Conservation (phyloP, 2,797 vertebrate species). For the Anisognathus igniventris region DNA sequence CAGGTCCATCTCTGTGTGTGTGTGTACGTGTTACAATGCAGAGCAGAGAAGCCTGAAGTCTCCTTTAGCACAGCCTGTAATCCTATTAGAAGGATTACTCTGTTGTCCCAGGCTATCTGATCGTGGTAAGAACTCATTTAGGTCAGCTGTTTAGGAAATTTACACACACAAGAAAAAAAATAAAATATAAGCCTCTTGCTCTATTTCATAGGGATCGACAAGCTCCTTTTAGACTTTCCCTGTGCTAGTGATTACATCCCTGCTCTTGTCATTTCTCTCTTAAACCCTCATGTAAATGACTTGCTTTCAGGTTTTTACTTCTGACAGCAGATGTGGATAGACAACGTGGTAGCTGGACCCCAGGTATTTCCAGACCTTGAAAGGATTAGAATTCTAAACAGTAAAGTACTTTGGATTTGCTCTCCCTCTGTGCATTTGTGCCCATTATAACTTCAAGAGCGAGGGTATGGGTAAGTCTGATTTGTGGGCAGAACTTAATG, state of each 20-base stretch:
- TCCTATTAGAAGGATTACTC: conserved; percentile 76
- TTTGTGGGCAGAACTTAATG: conserved; percentile 48
- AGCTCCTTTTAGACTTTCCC: conserved; percentile 33
- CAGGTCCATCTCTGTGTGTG: background rate
- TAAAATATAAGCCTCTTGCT: conserved; percentile 50
- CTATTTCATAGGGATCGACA: conserved; percentile 36
- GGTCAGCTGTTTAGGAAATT: conserved; percentile 70
- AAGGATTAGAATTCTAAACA: conserved; percentile 52
- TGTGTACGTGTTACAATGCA: background rate
- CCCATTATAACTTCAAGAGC: background rate
- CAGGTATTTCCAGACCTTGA: conserved; percentile 35
- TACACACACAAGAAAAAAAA: conserved; percentile 51
- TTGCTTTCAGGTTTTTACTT: conserved; percentile 27
- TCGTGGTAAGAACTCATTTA: conserved; percentile 70
- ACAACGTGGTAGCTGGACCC: background rate
- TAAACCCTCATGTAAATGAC: conserved; percentile 57
- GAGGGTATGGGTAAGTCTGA: conserved; percentile 24
- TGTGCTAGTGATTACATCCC: background rate
- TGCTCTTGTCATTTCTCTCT: background rate
- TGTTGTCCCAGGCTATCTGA: conserved; percentile 73
- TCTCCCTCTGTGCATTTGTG: background rate
- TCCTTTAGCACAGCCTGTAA: conserved; percentile 67
- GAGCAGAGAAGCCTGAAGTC: conserved; percentile 40
- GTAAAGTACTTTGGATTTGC: conserved; percentile 4
- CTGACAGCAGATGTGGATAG: background rate